Conservation (phyloP, 2,113 vertebrate genomes). For the Hassar affinis region DNA sequence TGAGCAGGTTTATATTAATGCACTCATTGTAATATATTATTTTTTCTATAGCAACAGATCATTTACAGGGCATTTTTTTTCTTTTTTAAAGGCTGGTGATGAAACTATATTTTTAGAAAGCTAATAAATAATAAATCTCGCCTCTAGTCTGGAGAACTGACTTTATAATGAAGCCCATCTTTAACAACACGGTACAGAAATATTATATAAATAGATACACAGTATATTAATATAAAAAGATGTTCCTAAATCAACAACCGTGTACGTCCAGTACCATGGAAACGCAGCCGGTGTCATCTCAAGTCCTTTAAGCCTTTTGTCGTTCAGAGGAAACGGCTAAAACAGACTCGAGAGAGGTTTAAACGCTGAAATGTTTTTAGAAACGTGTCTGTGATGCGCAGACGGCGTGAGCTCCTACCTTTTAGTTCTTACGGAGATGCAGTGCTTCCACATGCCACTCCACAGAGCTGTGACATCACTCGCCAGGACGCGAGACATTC, state of each 20-base stretch:
- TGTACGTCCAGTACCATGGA: background rate
- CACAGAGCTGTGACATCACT: slow-evolving; percentile 79
- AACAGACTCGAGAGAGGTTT: background rate
- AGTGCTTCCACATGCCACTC: slow-evolving; percentile 95
- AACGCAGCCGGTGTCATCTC: background rate
- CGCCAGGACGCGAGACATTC: slow-evolving; percentile 59
- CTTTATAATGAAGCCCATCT: background rate
- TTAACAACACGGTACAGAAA: background rate
- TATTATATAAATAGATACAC: background rate
- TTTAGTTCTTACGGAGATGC: slow-evolving; percentile 90
- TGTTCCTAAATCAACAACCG: background rate
- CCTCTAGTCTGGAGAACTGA: background rate
- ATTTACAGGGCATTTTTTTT: background rate
- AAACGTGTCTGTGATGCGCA: background rate
- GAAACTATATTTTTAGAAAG: background rate
- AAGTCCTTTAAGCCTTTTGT: background rate
- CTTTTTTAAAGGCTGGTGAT: too few relatives aligned
- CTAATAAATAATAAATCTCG: too few relatives aligned
- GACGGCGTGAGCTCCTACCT: slow-evolving; percentile 72
- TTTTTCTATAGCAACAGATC: background rate
- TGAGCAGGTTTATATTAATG: background rate
- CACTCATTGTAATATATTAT: background rate
- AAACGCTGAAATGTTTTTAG: background rate
- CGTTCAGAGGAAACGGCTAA: background rate
- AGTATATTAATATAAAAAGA: background rate